A percentile compares a stretch with the other conserved stretches of the same genome.
These are phyloP conservation scores for Netelia melanura DNA, from an alignment of 2,888 invertebrate genomes.

Conservation along the genomic window DNA sequence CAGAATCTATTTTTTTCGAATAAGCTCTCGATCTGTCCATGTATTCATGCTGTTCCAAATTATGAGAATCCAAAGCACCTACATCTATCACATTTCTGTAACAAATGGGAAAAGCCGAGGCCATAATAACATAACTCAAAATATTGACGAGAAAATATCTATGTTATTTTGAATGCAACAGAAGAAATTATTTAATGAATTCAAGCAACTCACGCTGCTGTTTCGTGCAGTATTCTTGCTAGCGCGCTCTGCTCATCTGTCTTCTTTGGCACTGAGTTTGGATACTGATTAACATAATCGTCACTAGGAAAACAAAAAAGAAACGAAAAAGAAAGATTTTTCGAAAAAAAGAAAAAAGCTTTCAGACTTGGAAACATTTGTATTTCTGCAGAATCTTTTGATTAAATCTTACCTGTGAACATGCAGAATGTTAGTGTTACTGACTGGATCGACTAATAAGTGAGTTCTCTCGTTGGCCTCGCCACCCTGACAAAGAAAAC, in stretches of 20 bases:
- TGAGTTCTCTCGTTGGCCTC: conserved; percentile 92
- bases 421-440: conserved; percentile 90
- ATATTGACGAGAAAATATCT: background rate
- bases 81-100: conserved; percentile 96
- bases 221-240: conserved; percentile 95
- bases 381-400: conserved; percentile 4
- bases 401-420: conserved; percentile 86
- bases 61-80: conserved; percentile 95
- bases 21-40: conserved; percentile 87
- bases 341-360: conserved; percentile 17
- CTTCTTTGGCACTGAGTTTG: conserved; percentile 90
- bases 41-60: conserved; percentile 95
- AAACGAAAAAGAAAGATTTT: conserved; percentile 71
- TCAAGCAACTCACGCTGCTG: conserved; percentile 90
- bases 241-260: conserved; percentile 96
- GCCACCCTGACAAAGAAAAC: conserved; percentile 84
- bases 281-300: conserved; percentile 88
- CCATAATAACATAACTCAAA: conserved; percentile 8
- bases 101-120: conserved; percentile 62
- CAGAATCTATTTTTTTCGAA: conserved; percentile 83
- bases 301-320: conserved; percentile 85
- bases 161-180: conserved; percentile 8
- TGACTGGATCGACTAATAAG: conserved; percentile 91
- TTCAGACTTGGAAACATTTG: background rate
- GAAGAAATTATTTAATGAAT: conserved; percentile 39